These are phyloP conservation scores for Ceratoteleas bidentatus DNA, from an alignment of 1,140 invertebrate genomes.

Conservation along the genomic window DNA sequence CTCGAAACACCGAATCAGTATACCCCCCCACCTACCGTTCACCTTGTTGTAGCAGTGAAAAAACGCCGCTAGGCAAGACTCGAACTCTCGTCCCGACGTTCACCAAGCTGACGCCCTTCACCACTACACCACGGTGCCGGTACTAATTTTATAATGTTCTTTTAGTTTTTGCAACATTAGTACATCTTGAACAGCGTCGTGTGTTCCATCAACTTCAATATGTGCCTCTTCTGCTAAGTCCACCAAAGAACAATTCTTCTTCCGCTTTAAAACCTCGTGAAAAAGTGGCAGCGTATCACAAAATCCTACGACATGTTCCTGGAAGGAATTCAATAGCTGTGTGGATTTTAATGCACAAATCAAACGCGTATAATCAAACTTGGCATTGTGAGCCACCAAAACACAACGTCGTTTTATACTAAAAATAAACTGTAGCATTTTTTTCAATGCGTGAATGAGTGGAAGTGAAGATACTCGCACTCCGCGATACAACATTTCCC, in stretches of 20 bases:
- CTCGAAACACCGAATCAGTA: no score
- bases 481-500: constrained; percentile 15
- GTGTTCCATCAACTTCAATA: constrained; percentile 3
- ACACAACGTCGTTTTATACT: constrained; percentile 14
- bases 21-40: no score
- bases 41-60: no score
- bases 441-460: constrained; percentile 7
- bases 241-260: constrained; percentile 9
- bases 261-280: constrained; percentile 3
- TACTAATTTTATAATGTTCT: constrained; percentile 15
- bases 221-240: constrained; percentile 8
- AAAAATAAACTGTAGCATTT: constrained; percentile 15
- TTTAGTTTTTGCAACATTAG: constrained; percentile 15
- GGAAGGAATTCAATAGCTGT: constrained; percentile 2
- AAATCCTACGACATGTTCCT: constrained; percentile 6
- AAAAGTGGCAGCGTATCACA: constrained; percentile 7
- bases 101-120: no score
- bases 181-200: constrained; percentile 21
- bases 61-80: no score
- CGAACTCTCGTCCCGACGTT: no score
- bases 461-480: constrained; percentile 10
- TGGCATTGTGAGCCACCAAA: constrained; percentile 26
- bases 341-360: constrained; percentile 1
- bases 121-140: no score
- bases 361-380: constrained; percentile 22